These are phyloP conservation scores for Tortrix viridana DNA, from an alignment of 2,888 invertebrate species.

Conservation along the genomic window DNA sequence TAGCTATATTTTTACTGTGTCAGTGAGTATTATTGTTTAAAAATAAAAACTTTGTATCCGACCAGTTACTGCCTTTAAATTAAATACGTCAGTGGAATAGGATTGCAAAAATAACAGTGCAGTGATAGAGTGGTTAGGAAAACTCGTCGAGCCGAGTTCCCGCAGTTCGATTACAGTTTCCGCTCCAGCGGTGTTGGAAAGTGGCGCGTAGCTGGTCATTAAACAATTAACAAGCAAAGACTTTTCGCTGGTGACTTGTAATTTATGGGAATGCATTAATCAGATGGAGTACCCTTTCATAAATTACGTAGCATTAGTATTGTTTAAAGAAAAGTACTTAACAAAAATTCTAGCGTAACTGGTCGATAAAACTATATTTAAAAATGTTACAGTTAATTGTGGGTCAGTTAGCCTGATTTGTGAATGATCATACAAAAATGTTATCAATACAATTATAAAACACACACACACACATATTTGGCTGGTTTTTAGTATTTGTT, in stretches of 20 bases:
- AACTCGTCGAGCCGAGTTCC: conserved; percentile 21
- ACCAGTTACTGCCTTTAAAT: conserved; percentile 20
- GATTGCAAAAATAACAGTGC: conserved; percentile 33
- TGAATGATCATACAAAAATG: too few species aligned
- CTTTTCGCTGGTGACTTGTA: conserved; percentile 1
- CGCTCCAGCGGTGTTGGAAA: conserved; percentile 19
- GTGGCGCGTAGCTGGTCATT: not conserved
- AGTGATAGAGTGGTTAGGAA: conserved; percentile 23
- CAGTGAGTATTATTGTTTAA: too few species aligned
- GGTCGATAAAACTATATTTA: too few species aligned
- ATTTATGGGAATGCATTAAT: not conserved
- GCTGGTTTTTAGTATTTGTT: too few species aligned
- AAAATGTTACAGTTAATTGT: too few species aligned
- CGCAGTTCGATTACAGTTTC: conserved; percentile 30
- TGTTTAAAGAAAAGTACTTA: too few species aligned
- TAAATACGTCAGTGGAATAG: conserved; percentile 30
- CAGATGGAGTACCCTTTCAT: not conserved
- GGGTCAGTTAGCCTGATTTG: too few species aligned
- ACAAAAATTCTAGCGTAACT: too few species aligned
- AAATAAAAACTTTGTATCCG: conserved; percentile 3
- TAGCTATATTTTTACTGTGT: too few species aligned
- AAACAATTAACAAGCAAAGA: conserved; percentile 15
- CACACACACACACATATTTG: too few species aligned
- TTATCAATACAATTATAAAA: too few species aligned
- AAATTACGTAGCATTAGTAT: too few species aligned